phyloP scores from a whole-genome alignment of 2,888 invertebrate species.

The Scaptomyza parva region DNA sequence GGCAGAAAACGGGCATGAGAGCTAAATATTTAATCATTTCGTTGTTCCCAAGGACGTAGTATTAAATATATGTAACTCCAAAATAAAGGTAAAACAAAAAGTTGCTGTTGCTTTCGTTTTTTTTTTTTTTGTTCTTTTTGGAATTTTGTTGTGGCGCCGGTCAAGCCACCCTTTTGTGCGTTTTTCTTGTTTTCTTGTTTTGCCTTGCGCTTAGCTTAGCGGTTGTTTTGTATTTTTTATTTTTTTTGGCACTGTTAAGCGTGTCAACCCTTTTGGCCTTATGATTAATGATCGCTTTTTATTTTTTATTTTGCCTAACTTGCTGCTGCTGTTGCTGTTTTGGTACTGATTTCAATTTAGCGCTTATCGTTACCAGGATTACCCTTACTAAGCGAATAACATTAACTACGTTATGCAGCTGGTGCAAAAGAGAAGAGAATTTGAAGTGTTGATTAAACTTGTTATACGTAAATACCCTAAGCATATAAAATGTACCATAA shows the following conservation, averaged over 20 bases:
- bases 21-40: constrained; percentile 12
- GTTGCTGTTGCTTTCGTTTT: constrained; percentile 4
- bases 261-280: constrained; percentile 72
- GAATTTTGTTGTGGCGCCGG: constrained; percentile 53
- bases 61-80: too few species aligned
- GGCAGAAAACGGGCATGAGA: too few species aligned
- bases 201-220: constrained; percentile 19
- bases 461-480: too few species aligned
- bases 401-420: neutral
- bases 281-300: constrained; percentile 73
- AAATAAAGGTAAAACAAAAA: constrained; percentile 13
- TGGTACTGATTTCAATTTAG: constrained; percentile 76
- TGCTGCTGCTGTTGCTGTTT: constrained; percentile 53
- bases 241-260: constrained; percentile 57
- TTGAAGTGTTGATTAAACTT: too few species aligned
- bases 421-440: too few species aligned
- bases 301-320: constrained; percentile 54
- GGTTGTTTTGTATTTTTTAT: constrained; percentile 36
- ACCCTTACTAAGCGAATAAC: constrained; percentile 11
- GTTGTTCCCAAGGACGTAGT: too few species aligned
- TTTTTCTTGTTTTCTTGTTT: constrained; percentile 9
- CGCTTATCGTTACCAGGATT: constrained; percentile 35
- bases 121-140: constrained; percentile 9
- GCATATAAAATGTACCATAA: too few species aligned
- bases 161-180: constrained; percentile 61